These are phyloP conservation scores for Macquaria ambigua DNA, from an alignment of 2,113 vertebrate species.

Conservation along the genomic window DNA sequence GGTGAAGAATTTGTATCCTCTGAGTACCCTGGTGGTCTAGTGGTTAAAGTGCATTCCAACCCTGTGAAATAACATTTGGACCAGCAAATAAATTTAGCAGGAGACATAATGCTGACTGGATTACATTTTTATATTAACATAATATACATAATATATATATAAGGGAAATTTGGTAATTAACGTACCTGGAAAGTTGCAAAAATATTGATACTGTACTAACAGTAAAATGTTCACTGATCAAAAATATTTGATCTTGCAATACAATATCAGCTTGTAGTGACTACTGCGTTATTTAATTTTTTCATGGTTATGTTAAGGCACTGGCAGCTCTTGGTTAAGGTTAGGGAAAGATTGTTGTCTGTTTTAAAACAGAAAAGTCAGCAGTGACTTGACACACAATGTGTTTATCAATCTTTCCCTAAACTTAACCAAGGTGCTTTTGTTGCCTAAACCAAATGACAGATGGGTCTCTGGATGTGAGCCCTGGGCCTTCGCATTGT, in stretches of 20 bases:
- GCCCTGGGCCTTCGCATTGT: too few relatives aligned
- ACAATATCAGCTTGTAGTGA: not conserved
- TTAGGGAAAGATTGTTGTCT: not conserved
- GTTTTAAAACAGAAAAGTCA: not conserved
- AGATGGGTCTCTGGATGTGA: not conserved
- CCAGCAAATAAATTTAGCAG: not conserved
- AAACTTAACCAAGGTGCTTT: not conserved
- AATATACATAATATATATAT: too few relatives aligned
- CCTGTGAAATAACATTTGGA: not conserved
- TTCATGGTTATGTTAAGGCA: not conserved
- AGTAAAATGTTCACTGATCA: too few relatives aligned
- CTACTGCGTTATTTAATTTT: not conserved
- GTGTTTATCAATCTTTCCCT: not conserved
- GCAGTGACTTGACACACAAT: not conserved
- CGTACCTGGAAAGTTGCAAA: not conserved
- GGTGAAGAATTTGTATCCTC: not conserved
- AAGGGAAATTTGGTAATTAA: too few relatives aligned
- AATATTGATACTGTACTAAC: too few relatives aligned
- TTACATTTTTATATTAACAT: too few relatives aligned
- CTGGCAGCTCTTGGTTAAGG: not conserved
- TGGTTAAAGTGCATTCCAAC: not conserved
- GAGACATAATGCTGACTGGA: too few relatives aligned
- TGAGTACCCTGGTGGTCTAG: not conserved
- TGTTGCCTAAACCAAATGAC: not conserved
- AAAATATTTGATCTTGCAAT: not conserved